Base-by-base conservation (phyloP, 1,140 invertebrate species). In the Sipha flava region DNA sequence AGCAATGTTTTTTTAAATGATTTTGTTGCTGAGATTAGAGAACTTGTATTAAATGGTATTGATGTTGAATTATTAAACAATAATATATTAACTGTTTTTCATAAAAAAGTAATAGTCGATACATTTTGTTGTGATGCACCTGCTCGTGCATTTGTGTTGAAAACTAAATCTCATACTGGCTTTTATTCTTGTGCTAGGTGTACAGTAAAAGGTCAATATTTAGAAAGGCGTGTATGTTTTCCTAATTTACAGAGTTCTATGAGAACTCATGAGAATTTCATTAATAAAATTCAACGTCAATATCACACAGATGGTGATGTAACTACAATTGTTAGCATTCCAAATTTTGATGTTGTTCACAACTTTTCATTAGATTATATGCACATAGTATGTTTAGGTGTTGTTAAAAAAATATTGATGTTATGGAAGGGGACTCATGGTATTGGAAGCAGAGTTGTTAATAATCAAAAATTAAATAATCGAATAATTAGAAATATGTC, bases 21-120 rank as follows among this genome's bases (percentile, higher is more conserved):
- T 26, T 82, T 83, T 80, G 29, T 83, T 14, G 31, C 72, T n/a
- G 83, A 83, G 73, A n/a, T 62, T 3, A 62, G n/a, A 59, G 7
- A 26, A 10, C 57, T 81, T 7, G 26, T 57, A 16, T 3, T 72
- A 21, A n/a, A 80, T 72, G 79, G 79, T 7, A 26, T 81, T n/a
- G n/a, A 43, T 10, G 21, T 80, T 12, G 43, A 79, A 31, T n/a
- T n/a, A n/a, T n/a, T n/a, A n/a, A n/a, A n/a, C n/a, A n/a, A n/a
- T n/a, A n/a, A n/a, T n/a, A n/a, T n/a, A n/a, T n/a, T n/a, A n/a
- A n/a, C n/a, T n/a, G n/a, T n/a, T n/a, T n/a, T n/a, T n/a, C n/a
- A n/a, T n/a, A 40, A 23, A 23, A 43, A 26, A 40, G 37, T 81
- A 43, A 23, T 31, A 43, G 34, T 81, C 18, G 43, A 40, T 18